A percentile compares a stretch with the other conserved stretches of the same genome.
Conservation (phyloP, 2,113 vertebrate species). For the Shinisaurus crocodilurus region DNA sequence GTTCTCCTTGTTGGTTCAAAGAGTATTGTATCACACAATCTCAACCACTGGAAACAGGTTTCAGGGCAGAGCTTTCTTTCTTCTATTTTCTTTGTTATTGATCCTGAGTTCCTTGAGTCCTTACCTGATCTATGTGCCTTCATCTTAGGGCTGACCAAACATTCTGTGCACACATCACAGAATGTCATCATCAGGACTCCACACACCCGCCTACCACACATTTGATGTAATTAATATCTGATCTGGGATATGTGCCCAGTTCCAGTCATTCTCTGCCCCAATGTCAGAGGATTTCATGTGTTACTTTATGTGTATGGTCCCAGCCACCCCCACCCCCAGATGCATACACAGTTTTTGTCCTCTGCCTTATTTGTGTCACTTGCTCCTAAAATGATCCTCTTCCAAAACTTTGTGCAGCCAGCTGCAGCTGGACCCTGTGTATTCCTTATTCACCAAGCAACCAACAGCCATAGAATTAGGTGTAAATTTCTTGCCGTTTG, state of each 20-base stretch:
- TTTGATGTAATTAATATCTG: background rate
- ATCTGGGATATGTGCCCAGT: background rate
- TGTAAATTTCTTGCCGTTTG: background rate
- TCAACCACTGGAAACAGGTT: background rate
- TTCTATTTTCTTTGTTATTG: background rate
- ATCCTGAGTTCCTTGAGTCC: background rate
- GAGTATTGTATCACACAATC: background rate
- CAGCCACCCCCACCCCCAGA: background rate
- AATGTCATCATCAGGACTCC: background rate
- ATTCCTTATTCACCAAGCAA: background rate
- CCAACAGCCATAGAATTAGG: background rate
- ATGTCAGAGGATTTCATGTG: background rate
- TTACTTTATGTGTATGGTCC: background rate
- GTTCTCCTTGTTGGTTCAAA: too few species aligned
- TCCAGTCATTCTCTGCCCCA: background rate
- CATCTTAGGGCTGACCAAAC: background rate
- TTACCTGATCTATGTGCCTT: background rate
- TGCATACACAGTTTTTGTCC: background rate
- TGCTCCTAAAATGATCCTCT: background rate
- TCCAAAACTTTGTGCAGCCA: background rate
- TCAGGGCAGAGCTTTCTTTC: background rate
- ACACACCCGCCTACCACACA: background rate
- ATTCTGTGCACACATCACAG: background rate
- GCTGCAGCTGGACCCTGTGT: background rate
- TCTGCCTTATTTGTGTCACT: background rate